Evolutionary conservation across 2,797 vertebrate genomes (phyloP).

Genomic region (Chelonia mydas): DNA sequence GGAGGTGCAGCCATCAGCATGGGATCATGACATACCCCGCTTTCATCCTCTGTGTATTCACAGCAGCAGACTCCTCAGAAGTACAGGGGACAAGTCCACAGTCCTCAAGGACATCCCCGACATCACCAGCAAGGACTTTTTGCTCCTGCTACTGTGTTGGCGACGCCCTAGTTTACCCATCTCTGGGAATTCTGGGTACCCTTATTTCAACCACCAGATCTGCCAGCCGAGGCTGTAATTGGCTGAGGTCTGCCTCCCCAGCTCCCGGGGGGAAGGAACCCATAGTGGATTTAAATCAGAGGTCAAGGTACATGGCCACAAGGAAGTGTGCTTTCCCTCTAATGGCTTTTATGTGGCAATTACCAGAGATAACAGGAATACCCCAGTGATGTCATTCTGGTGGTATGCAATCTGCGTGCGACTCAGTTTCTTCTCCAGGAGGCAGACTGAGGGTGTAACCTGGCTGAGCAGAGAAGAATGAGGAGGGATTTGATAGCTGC

Average conservation of each 20-base stretch:
- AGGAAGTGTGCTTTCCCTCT: not conserved
- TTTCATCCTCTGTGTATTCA: not conserved
- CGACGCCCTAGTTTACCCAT: not conserved
- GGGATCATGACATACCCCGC: no score
- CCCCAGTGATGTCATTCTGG: no score
- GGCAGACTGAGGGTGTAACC: not conserved
- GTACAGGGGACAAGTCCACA: not conserved
- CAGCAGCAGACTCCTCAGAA: not conserved
- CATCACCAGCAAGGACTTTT: not conserved
- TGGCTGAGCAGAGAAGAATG: not conserved
- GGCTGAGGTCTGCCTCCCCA: no score
- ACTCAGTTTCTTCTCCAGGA: not conserved
- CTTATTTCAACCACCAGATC: not conserved
- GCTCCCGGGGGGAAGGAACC: no score
- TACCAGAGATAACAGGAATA: not conserved
- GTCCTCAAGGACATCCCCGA: not conserved
- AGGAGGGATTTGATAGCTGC: no score
- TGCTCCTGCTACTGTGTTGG: not conserved
- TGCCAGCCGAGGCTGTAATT: no score
- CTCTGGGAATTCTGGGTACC: no score
- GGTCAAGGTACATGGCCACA: not conserved
- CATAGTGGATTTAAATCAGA: not conserved
- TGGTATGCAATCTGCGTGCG: not conserved
- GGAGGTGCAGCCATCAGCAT: no score
- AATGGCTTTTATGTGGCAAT: not conserved